Base-by-base conservation (phyloP, 2,888 invertebrate species). In the Trilocha varians region DNA sequence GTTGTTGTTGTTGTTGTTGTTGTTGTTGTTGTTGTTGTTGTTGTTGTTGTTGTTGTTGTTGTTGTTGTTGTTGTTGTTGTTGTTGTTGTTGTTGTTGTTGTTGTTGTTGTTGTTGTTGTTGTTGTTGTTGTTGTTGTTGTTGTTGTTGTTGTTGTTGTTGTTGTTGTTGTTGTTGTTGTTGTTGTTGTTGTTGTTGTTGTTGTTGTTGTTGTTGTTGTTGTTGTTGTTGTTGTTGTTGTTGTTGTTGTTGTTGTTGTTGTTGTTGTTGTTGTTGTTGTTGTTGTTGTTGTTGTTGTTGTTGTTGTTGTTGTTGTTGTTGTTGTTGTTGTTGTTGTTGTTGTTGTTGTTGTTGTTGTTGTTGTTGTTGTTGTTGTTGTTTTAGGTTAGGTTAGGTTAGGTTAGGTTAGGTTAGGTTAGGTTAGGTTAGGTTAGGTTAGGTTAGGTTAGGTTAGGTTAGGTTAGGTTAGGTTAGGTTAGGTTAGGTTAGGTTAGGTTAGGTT, bases 401-500 rank as follows among this genome's bases (percentile, higher is more conserved):
- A 46, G 43, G 46, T 41, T 46, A 43, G 41, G 46, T 43, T 46
- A 41, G 41, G 46, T 41, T 43, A 43, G 43, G 46, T 43, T 46
- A 43, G 43, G 46, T 43, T 46, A 41, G 41, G 46, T 43, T 46
- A 41, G 43, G 46, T 43, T 46, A 44, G 44, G 46, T 43, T 46
- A 44, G 43, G 45, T 46, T 45, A 44, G 45, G 49, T 41, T 45
- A 42, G 44, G 48, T 45, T 48, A 45, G 43, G 45, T 43, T 45
- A 45, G 45, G 43, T 43, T 45, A 44, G 45, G 45, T 43, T 45
- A 45, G 43, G 47, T 43, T 47, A 41, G 41, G 47, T 48, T 43
- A 47, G 47, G 48, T 48, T 50, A 47, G 49, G 49, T 49, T 49
- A 49, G 49, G 47, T 49, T 49, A 45, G 47, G 47, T 49, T 49